Evolutionary conservation across 1,140 invertebrate genomes (phyloP).

Genomic region (Steinernema khuongi): DNA sequence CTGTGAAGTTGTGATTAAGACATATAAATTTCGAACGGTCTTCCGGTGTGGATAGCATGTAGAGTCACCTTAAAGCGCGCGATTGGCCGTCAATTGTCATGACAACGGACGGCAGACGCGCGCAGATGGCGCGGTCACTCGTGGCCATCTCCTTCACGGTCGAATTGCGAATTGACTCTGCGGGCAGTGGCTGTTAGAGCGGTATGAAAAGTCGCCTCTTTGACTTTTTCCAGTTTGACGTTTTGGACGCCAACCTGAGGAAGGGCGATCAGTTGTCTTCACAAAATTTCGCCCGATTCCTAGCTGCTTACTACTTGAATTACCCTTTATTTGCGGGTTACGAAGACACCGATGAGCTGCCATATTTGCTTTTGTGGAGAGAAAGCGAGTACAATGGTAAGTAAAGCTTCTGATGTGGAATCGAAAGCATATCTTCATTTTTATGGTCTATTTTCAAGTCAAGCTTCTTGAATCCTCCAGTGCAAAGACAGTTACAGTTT

Average conservation of each 20-base stretch:
- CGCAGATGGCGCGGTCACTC: background rate
- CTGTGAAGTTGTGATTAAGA: background rate
- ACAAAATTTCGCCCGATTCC: constrained; percentile 7
- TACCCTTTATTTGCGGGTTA: background rate
- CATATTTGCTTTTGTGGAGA: background rate
- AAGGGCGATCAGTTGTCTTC: background rate
- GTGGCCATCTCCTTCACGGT: background rate
- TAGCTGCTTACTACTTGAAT: background rate
- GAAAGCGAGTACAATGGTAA: background rate
- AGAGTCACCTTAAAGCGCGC: background rate
- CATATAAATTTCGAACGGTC: constrained; percentile 7
- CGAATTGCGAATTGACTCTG: background rate
- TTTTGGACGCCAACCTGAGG: background rate
- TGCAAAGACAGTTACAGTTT: no score
- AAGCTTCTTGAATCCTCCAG: no score
- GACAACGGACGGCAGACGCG: background rate
- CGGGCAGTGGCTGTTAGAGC: background rate
- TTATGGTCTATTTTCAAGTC: no score
- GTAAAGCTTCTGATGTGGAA: no score
- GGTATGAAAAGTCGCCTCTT: background rate
- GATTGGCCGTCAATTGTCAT: background rate
- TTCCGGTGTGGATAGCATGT: background rate
- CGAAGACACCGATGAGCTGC: background rate
- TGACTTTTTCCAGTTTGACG: background rate
- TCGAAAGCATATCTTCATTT: no score